Conservation (phyloP, 2,888 invertebrate genomes). For the Lamellibrachia satsuma region DNA sequence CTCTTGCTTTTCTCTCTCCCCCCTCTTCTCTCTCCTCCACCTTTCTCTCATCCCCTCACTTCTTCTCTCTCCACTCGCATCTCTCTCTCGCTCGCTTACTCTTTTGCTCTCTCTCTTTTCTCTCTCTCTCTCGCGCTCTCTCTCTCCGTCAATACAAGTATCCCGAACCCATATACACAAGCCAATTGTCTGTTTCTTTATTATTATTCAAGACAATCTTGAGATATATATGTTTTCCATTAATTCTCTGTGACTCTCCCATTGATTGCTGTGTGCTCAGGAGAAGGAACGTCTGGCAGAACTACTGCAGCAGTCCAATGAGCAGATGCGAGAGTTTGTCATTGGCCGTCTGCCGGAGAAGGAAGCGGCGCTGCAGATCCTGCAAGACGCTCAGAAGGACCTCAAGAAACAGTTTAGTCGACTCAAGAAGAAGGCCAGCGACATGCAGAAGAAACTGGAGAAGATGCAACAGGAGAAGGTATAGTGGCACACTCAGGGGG, state of each 20-base stretch:
- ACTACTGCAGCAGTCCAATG: conserved; percentile 8
- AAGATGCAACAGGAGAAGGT: conserved; percentile 30
- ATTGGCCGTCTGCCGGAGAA: conserved; percentile 25
- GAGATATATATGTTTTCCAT: too few species aligned
- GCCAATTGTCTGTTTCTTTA: too few species aligned
- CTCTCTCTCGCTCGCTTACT: too few species aligned
- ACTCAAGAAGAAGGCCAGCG: conserved; percentile 39
- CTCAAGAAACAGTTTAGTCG: conserved; percentile 45
- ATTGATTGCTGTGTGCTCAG: background rate
- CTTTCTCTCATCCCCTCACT: too few species aligned
- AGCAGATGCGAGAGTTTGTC: conserved; percentile 20
- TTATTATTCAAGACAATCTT: too few species aligned
- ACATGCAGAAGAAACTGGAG: conserved; percentile 38
- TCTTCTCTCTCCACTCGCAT: too few species aligned
- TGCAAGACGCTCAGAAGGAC: conserved; percentile 44
- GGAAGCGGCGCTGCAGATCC: conserved; percentile 42
- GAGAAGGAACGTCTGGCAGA: conserved; percentile 14
- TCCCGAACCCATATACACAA: too few species aligned
- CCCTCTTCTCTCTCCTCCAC: background rate
- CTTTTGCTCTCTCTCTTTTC: too few species aligned
- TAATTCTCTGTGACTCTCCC: too few species aligned
- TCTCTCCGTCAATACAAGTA: too few species aligned
- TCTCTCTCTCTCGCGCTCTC: too few species aligned
- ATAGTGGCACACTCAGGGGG: background rate
- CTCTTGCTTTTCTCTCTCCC: too few species aligned